These are phyloP conservation scores for Mugil cephalus DNA, from an alignment of 2,113 vertebrate genomes.

Conservation along the genomic window DNA sequence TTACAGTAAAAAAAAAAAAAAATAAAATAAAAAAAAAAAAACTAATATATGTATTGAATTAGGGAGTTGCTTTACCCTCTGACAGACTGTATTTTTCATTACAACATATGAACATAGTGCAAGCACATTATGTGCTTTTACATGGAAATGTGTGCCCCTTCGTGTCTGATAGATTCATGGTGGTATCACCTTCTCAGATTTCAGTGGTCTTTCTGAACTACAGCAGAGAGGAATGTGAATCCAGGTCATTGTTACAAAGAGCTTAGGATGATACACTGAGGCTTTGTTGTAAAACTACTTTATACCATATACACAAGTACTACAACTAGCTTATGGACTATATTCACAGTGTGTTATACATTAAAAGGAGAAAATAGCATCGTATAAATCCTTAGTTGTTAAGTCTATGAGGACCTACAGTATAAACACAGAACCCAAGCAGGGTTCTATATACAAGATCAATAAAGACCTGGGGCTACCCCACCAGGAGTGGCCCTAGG, in stretches of 20 bases:
- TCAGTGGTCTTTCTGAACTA: conserved; percentile 28
- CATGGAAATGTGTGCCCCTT: background rate
- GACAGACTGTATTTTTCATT: too few relatives aligned
- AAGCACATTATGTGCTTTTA: background rate
- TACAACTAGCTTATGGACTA: too few relatives aligned
- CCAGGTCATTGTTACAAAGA: conserved; percentile 53
- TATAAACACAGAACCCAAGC: too few relatives aligned
- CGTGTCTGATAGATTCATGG: conserved; percentile 61
- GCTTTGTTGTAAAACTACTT: conserved; percentile 29
- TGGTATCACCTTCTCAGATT: conserved; percentile 64
- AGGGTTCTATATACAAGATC: too few relatives aligned
- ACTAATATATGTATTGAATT: conserved; percentile 4
- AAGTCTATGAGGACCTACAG: too few relatives aligned
- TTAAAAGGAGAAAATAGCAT: too few relatives aligned
- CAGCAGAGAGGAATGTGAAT: conserved; percentile 58
- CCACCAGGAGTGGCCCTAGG: too few relatives aligned
- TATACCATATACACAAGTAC: too few relatives aligned
- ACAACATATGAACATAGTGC: background rate
- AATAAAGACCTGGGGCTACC: too few relatives aligned
- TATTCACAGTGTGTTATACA: too few relatives aligned
- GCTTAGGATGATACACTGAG: conserved; percentile 54
- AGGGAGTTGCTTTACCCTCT: background rate
- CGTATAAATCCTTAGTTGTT: too few relatives aligned
- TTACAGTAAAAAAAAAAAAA: conserved; percentile 3
- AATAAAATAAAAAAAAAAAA: too few relatives aligned